Evolutionary conservation across 23 tunicate genomes (phyloP).

Genomic region (Halocynthia aurantium): DNA sequence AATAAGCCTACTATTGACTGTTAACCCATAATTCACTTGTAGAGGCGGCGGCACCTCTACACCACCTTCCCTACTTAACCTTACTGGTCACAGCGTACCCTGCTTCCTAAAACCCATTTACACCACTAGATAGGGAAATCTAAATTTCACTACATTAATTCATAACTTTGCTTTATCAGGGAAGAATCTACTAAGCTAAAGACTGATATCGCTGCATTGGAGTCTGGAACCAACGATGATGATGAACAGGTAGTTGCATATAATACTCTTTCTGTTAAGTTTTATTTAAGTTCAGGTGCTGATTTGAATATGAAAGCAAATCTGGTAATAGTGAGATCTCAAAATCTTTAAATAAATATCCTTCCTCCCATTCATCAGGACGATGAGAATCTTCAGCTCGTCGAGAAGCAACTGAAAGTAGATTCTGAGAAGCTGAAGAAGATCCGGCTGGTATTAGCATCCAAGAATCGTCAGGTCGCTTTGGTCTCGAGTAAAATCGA

Average conservation of each 20-base stretch:
- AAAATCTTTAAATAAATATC: not conserved
- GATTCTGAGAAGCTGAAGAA: constrained; percentile 64
- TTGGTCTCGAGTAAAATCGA: constrained; percentile 67
- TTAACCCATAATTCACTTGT: no score
- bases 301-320: not conserved
- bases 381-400: constrained; percentile 40
- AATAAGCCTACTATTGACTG: no score
- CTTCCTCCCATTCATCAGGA: constrained; percentile 12
- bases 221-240: constrained; percentile 13
- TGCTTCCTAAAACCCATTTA: no score
- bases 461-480: constrained; percentile 67
- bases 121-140: no score
- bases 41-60: no score
- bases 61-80: no score
- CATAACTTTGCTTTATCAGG: not conserved
- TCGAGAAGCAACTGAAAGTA: constrained; percentile 50
- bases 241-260: constrained; percentile 10
- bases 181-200: constrained; percentile 49
- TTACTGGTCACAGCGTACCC: no score
- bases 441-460: constrained; percentile 56
- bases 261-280: not conserved
- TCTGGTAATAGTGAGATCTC: not conserved
- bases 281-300: not conserved
- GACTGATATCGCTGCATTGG: constrained; percentile 37
- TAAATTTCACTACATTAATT: no score